A percentile compares a stretch with the other conserved stretches of the same genome.
phyloP scores from a whole-genome alignment of 2,888 invertebrate species.

The Drosophila prostipennis region DNA sequence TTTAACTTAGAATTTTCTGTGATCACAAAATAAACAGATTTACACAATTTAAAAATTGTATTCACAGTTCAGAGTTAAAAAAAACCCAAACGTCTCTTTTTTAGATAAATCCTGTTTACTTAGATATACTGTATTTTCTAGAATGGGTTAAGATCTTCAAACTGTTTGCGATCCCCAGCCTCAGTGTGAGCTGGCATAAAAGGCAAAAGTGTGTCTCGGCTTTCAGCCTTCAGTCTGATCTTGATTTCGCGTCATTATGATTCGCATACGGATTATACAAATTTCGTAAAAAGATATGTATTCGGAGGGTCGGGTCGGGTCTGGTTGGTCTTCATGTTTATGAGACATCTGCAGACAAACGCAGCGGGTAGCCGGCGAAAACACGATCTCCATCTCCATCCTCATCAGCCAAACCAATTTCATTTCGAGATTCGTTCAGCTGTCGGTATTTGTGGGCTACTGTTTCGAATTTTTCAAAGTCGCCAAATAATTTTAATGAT shows the following conservation, averaged over 20 bases:
- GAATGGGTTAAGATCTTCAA: conserved; percentile 34
- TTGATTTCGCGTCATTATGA: conserved; percentile 75
- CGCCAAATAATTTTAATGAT: conserved; percentile 60
- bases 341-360: conserved; percentile 51
- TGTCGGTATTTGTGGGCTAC: conserved; percentile 75
- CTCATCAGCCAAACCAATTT: conserved; percentile 48
- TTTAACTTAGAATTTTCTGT: too few species aligned
- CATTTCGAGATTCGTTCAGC: conserved; percentile 72
- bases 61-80: too few species aligned
- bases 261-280: conserved; percentile 60
- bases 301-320: conserved; percentile 28
- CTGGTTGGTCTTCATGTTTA: conserved; percentile 43
- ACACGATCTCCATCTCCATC: conserved; percentile 30
- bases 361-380: conserved; percentile 36
- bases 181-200: conserved; percentile 37
- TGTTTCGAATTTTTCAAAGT: conserved; percentile 71
- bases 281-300: conserved; percentile 37
- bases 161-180: conserved; percentile 16
- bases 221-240: conserved; percentile 56
- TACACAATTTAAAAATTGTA: too few species aligned
- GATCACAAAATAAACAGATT: too few species aligned
- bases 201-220: conserved; percentile 70
- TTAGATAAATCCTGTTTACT: too few species aligned
- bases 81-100: too few species aligned
- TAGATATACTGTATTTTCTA: too few species aligned